Base-by-base conservation (phyloP, 1,140 invertebrate species). In the Aphis gossypii region DNA sequence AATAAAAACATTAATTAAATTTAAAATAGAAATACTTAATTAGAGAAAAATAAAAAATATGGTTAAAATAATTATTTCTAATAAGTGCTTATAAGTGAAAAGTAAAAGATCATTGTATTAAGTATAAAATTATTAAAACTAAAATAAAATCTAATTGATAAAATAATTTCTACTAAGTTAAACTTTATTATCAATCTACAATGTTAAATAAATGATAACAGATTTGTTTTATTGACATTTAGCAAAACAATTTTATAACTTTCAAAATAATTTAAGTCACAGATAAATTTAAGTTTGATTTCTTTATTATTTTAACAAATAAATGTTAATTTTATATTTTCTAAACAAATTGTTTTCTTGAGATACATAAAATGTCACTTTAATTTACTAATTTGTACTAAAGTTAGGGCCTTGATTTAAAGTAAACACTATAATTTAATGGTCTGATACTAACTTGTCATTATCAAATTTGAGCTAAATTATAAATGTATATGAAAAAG, bases 1-100 rank as follows among this genome's bases (percentile, higher is more conserved):
- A 93, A 41, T 83, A 60, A 86, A 86, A 93, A 93, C 88, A 7
- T 46, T 60, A 54, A n/a, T 89, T 54, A 54, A 38, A 38, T 89
- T 89, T n/a, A 48, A 87, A 87, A 87, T 21, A 87, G 44, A 48
- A 90, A 41, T 90, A 90, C 9, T 60, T 60, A 91, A 76, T 76
- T 76, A n/a, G 30, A n/a, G n/a, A 76, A 76, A n/a, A 76, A 91
- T 68, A 46, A 91, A 44, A 44, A 41, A 82, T 46, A 76, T 51
- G 18, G 76, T 90, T 44, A 68, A 89, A 23, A 41, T 60, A 56
- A 90, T 44, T 30, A n/a, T 90, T 44, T 60, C 38, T 90, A 90
- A 30, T 60, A 48, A 41, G 38, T 90, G 88, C 54, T 90, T 41
- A 20, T 44, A 60, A 90, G 3, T 41, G 30, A 76, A 30, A 90